phyloP scores from a whole-genome alignment of 2,113 vertebrate species.

The Corythornis cristatus region DNA sequence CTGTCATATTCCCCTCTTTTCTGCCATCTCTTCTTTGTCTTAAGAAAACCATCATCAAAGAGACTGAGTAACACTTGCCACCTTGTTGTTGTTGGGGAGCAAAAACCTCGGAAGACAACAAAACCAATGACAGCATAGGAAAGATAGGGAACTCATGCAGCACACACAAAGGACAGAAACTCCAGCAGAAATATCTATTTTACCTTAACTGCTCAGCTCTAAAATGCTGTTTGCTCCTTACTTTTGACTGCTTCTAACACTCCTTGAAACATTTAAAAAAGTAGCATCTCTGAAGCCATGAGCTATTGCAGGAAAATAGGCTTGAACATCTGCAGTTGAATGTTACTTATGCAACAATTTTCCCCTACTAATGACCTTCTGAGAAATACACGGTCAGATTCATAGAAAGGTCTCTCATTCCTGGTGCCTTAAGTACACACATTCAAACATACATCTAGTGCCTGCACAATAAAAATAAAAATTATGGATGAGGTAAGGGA shows the following conservation, averaged over 20 bases:
- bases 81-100: not conserved
- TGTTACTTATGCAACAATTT: conserved; percentile 23
- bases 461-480: conserved; percentile 10
- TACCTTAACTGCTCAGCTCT: not conserved
- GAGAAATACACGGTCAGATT: not conserved
- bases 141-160: not conserved
- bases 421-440: not conserved
- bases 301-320: not conserved
- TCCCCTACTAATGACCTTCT: not conserved
- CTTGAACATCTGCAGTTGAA: not conserved
- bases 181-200: not conserved
- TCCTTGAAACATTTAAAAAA: not conserved
- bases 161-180: not conserved
- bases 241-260: not conserved
- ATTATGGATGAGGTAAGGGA: conserved; percentile 1
- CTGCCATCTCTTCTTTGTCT: not conserved
- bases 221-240: not conserved
- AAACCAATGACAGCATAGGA: not conserved
- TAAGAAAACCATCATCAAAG: not conserved
- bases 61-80: not conserved
- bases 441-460: not conserved
- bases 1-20: not conserved
- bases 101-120: not conserved
- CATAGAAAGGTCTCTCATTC: conserved; percentile 2
- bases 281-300: not conserved